Evolutionary conservation across 2,888 invertebrate species (phyloP).

Genomic region (Morpho deidamia): DNA sequence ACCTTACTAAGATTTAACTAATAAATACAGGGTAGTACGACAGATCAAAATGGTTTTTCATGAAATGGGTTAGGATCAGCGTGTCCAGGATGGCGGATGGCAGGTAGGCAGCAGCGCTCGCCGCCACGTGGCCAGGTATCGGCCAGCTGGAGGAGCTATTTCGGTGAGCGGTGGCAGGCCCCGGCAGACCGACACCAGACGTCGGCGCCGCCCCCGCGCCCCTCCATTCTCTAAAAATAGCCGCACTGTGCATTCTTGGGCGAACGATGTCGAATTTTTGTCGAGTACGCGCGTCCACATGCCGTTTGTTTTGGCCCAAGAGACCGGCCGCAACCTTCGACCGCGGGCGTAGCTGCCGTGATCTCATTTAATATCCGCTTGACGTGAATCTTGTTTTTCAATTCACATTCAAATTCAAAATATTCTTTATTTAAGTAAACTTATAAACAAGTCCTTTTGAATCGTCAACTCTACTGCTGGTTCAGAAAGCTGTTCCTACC

Average conservation of each 20-base stretch:
- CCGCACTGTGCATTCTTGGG: conserved; percentile 76
- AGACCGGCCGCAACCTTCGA: conserved; percentile 36
- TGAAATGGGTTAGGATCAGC: not conserved
- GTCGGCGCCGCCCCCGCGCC: conserved; percentile 76
- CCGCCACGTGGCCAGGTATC: conserved; percentile 72
- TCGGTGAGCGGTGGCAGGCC: conserved; percentile 79
- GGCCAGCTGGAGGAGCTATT: conserved; percentile 76
- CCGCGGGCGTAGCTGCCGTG: conserved; percentile 22
- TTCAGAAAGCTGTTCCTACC: no score
- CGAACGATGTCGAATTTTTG: conserved; percentile 78
- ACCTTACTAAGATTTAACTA: no score
- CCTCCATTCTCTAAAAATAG: conserved; percentile 72
- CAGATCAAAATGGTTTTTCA: no score
- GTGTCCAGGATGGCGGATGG: conserved; percentile 1
- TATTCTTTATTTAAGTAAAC: no score
- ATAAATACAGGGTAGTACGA: no score
- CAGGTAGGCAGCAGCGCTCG: conserved; percentile 28
- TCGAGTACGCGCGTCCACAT: conserved; percentile 77
- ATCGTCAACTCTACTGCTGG: no score
- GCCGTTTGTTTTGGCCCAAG: conserved; percentile 72
- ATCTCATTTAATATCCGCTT: conserved; percentile 22
- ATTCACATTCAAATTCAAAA: no score
- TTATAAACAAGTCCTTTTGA: no score
- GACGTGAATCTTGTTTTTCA: conserved; percentile 19
- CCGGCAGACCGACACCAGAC: conserved; percentile 80